A percentile compares a stretch with the other conserved stretches of the same genome.
Evolutionary conservation across 2,888 invertebrate species (phyloP).

Genomic region (Exephanes ischioxanthus): DNA sequence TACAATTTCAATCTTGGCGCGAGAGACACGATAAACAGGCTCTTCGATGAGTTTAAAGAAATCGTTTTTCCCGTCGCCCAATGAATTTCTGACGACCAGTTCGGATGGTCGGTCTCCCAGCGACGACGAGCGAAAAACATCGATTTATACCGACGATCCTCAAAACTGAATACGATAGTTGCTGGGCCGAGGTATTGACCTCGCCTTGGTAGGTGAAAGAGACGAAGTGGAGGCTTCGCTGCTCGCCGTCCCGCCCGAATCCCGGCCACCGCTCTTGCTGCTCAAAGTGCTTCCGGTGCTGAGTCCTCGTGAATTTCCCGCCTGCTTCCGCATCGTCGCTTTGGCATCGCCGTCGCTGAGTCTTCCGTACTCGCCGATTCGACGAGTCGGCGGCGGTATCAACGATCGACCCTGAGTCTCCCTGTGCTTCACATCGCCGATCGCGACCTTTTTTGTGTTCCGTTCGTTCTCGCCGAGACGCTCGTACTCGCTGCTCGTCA

Average conservation of each 20-base stretch:
- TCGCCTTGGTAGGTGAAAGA: slow-evolving; percentile 89
- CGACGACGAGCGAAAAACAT: background rate
- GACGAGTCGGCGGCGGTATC: slow-evolving; percentile 86
- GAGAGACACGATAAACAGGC: background rate
- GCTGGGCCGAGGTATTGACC: slow-evolving; percentile 88
- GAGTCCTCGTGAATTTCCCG: slow-evolving; percentile 78
- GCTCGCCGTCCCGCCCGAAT: slow-evolving; percentile 86
- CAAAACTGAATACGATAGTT: slow-evolving; percentile 92
- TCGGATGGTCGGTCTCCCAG: slow-evolving; percentile 1
- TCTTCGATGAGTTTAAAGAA: background rate
- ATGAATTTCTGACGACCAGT: background rate
- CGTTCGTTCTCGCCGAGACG: slow-evolving; percentile 86
- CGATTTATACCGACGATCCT: slow-evolving; percentile 47
- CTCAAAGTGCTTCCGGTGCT: slow-evolving; percentile 83
- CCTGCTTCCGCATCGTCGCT: slow-evolving; percentile 78
- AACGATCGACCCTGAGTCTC: slow-evolving; percentile 86
- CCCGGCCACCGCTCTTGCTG: slow-evolving; percentile 85
- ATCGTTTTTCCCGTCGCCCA: background rate
- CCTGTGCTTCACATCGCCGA: slow-evolving; percentile 83
- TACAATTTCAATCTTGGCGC: background rate
- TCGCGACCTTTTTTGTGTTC: slow-evolving; percentile 80
- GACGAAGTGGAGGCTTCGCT: slow-evolving; percentile 87
- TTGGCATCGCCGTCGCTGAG: slow-evolving; percentile 86
- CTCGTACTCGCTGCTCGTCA: slow-evolving; percentile 88
- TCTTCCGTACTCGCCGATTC: slow-evolving; percentile 87